Percentiles rank a stretch among this genome's conserved stretches.
These are phyloP conservation scores for Porites rus DNA, from an alignment of 92 coral and sea anemone genomes.

Conservation along the genomic window DNA sequence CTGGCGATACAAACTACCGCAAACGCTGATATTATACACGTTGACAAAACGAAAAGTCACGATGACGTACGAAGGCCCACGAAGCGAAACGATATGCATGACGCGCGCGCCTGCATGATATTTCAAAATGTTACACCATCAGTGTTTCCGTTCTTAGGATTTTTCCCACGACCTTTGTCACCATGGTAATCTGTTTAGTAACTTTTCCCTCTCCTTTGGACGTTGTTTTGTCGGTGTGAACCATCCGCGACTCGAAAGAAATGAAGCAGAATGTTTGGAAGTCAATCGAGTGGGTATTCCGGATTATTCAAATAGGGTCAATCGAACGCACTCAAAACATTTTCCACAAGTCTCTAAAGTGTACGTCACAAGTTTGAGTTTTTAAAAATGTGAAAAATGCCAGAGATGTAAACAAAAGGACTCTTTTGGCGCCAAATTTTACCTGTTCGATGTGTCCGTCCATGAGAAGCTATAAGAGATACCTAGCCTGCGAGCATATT, in stretches of 20 bases:
- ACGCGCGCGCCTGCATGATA: not conserved
- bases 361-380: not conserved
- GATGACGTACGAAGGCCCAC: slow-evolving; percentile 20
- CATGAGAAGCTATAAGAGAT: too few species aligned
- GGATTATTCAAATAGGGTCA: too few species aligned
- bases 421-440: slow-evolving; percentile 10
- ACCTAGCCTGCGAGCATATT: too few species aligned
- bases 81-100: not conserved
- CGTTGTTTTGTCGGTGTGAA: too few species aligned
- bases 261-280: too few species aligned
- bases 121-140: not conserved
- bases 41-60: not conserved
- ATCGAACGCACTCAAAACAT: too few species aligned
- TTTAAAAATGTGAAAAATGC: not conserved
- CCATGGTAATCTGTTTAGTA: not conserved
- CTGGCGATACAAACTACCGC: not conserved
- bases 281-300: too few species aligned
- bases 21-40: not conserved
- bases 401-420: not conserved
- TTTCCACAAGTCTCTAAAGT: too few species aligned
- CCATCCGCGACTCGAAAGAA: too few species aligned
- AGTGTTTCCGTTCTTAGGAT: not conserved
- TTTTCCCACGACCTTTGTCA: not conserved
- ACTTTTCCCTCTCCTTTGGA: not conserved
- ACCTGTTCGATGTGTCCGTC: too few species aligned